These are phyloP conservation scores for Pseudochirops corinnae DNA, from an alignment of 2,797 vertebrate species.

Conservation along the genomic window DNA sequence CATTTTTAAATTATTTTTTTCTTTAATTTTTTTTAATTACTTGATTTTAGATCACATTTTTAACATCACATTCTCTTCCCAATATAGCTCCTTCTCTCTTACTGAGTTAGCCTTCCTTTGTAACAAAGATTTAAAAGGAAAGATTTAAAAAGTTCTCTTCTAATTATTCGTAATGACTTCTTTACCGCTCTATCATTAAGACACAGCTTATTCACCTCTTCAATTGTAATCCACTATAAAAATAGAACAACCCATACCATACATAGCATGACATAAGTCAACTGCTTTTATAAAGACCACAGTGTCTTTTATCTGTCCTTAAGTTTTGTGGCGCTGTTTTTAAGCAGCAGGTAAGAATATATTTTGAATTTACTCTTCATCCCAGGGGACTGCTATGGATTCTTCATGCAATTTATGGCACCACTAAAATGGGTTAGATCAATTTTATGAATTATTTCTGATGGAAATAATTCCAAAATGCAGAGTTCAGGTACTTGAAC, in stretches of 20 bases:
- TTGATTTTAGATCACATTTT: neutral
- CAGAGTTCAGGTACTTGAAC: neutral
- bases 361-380: neutral
- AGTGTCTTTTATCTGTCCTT: neutral
- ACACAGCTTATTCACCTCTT: neutral
- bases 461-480: neutral
- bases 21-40: too few relatives aligned
- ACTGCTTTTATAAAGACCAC: neutral
- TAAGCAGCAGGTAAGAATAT: neutral
- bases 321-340: neutral
- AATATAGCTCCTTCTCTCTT: neutral
- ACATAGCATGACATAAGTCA: neutral
- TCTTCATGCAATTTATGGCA: neutral
- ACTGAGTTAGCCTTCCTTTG: neutral
- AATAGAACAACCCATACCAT: neutral
- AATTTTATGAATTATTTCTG: too few relatives aligned
- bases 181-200: neutral
- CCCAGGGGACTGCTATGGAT: neutral
- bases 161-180: constrained; percentile 17
- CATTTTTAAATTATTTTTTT: neutral
- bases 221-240: neutral
- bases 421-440: neutral
- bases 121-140: neutral
- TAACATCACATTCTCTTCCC: neutral
- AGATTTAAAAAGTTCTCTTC: neutral